Percentiles rank a stretch among this genome's conserved stretches.
phyloP scores from a whole-genome alignment of 1,140 invertebrate species.

The Sminthurides bifidus region DNA sequence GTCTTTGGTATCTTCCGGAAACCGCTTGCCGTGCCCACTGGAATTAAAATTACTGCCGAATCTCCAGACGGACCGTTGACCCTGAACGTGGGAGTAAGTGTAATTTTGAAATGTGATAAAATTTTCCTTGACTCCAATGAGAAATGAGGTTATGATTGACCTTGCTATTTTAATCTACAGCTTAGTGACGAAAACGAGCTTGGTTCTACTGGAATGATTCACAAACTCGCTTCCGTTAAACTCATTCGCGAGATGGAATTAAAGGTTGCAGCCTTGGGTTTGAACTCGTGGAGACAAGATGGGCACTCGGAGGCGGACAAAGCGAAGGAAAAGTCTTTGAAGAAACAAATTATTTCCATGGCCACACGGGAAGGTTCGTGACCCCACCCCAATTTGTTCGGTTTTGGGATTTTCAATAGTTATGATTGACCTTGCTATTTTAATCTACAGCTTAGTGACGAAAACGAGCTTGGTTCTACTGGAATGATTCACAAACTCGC shows the following conservation, averaged over 20 bases:
- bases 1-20: slow-evolving; percentile 21
- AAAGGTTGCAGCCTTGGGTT: slow-evolving; percentile 8
- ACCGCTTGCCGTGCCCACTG: slow-evolving; percentile 8
- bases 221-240: slow-evolving; percentile 30
- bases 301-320: neutral
- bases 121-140: neutral
- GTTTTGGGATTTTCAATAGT: neutral
- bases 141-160: neutral
- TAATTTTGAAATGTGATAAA: neutral
- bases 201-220: slow-evolving; percentile 21
- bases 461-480: slow-evolving; percentile 12
- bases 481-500: slow-evolving; percentile 28
- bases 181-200: slow-evolving; percentile 8
- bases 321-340: slow-evolving; percentile 11
- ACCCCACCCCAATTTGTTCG: neutral
- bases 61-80: slow-evolving; percentile 27
- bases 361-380: slow-evolving; percentile 12
- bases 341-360: slow-evolving; percentile 27
- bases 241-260: slow-evolving; percentile 32
- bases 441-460: too few relatives aligned
- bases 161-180: neutral
- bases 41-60: slow-evolving; percentile 15
- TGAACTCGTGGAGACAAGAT: neutral
- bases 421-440: neutral
- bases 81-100: slow-evolving; percentile 11